Evolutionary conservation across 2,888 invertebrate species (phyloP), one percentile per base, ranked within the genome.

Genomic region (Dromius quadrimaculatus): DNA sequence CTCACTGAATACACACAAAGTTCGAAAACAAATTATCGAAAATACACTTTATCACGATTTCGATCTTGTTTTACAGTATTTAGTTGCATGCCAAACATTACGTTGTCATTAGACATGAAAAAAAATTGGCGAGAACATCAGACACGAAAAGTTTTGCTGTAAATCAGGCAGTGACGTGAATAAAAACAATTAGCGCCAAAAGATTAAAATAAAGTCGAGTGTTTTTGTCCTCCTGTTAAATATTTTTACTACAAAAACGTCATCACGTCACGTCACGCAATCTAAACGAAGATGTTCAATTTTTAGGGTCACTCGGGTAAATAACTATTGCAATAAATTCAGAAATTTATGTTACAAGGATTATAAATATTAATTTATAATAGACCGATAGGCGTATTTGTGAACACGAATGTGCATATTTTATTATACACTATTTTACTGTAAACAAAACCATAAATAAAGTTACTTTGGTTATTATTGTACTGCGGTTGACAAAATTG

Each of bases 151-250:
- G 50, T 54, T 54, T 59, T 22, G n/a, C 1, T 23, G 34, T 59
- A 59, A 59, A 59, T 59, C 59, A 59, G 9, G 22, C 20, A 20
- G 19, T 59, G 59, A 59, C 59, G 59, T 36, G 17, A 36, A 59
- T 15, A 34, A 34, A 36, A 59, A 36, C 59, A 59, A 59, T 34
- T 59, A 36, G 59, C 59, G 59, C 59, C 59, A 59, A 59, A 47
- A 59, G 59, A 59, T 59, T 59, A 36, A 59, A 59, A 59, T 59
- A 59, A 57, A 13, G 34, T 36, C 20, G 36, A 59, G 34, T 59
- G 36, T 59, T 36, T 17, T 59, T 59, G 64, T 19, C 64, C 45
- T 64, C 47, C 47, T 19, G n/a, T 32, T 6, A n/a, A n/a, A 64
- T 64, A 64, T 64, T 47, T 64, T 64, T 45, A 34, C 34, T 11